Percentiles rank a stretch among this genome's conserved stretches.
phyloP scores from a whole-genome alignment of 2,888 invertebrate genomes.

The Eristalis tenax region DNA sequence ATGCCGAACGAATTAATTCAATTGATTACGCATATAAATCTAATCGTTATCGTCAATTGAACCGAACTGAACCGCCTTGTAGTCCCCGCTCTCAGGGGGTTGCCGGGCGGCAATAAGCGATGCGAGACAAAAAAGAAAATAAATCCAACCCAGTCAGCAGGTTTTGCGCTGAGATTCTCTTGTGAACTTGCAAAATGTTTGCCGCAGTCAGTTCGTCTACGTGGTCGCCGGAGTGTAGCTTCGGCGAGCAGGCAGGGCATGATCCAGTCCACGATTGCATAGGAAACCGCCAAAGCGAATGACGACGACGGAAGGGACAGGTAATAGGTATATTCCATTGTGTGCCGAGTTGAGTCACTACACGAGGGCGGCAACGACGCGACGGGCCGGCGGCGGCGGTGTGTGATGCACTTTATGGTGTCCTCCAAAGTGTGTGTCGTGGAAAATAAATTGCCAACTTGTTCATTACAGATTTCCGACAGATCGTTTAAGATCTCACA shows the following conservation, averaged over 20 bases:
- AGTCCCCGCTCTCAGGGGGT: conserved; percentile 18
- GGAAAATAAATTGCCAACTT: conserved; percentile 65
- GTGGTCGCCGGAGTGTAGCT: conserved; percentile 50
- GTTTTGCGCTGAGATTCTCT: not conserved
- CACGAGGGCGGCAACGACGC: not conserved
- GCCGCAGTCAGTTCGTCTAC: conserved; percentile 68
- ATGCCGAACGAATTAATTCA: conserved; percentile 59
- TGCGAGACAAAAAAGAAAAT: not conserved
- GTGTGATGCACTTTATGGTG: conserved; percentile 18
- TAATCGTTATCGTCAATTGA: conserved; percentile 54
- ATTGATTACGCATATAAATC: conserved; percentile 64
- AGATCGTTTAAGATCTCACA: conserved; percentile 58
- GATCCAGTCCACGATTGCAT: conserved; percentile 55
- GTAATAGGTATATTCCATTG: conserved; percentile 17
- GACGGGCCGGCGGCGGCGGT: not conserved
- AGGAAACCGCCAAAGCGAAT: conserved; percentile 38
- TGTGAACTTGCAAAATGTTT: not conserved
- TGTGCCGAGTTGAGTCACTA: conserved; percentile 54
- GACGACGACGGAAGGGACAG: conserved; percentile 6
- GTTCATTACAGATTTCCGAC: conserved; percentile 68
- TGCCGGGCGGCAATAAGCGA: not conserved
- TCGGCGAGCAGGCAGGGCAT: conserved; percentile 42
- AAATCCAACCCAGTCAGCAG: conserved; percentile 18
- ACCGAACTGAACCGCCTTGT: conserved; percentile 63
- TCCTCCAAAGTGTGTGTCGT: conserved; percentile 54